phyloP scores from a whole-genome alignment of 30 jellyfish, hydroid and myxozoan genomes.

The Hydractinia echinata region DNA sequence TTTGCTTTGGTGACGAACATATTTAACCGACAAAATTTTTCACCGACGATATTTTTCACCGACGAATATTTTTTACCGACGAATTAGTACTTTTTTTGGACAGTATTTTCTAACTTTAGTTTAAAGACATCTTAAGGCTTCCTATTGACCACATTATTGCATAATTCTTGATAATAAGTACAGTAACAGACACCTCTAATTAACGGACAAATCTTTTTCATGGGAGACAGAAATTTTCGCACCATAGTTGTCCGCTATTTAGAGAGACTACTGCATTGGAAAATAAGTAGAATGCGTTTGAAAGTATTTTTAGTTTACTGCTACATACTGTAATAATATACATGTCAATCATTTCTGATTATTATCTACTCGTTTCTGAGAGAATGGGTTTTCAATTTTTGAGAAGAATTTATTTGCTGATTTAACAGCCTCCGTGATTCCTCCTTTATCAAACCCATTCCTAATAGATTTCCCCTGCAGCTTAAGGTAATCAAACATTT shows the following conservation, averaged over 20 bases:
- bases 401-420: not conserved
- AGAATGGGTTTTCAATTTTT: constrained; percentile 14
- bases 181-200: not conserved
- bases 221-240: too few relatives aligned
- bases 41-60: not conserved
- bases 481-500: constrained; percentile 20
- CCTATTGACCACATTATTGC: not conserved
- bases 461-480: not conserved
- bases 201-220: too few relatives aligned
- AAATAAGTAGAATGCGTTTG: too few relatives aligned
- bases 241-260: too few relatives aligned
- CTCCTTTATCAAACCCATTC: constrained; percentile 23
- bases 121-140: not conserved
- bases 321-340: too few relatives aligned
- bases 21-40: not conserved
- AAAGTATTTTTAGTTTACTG: too few relatives aligned
- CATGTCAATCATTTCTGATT: too few relatives aligned
- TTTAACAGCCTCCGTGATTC: constrained; percentile 27
- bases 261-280: too few relatives aligned
- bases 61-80: not conserved
- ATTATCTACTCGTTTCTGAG: not conserved
- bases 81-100: not conserved
- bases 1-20: not conserved
- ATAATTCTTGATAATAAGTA: not conserved
- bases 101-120: not conserved